phyloP scores from a whole-genome alignment of 2,888 invertebrate genomes.

The Polydrusus cervinus region DNA sequence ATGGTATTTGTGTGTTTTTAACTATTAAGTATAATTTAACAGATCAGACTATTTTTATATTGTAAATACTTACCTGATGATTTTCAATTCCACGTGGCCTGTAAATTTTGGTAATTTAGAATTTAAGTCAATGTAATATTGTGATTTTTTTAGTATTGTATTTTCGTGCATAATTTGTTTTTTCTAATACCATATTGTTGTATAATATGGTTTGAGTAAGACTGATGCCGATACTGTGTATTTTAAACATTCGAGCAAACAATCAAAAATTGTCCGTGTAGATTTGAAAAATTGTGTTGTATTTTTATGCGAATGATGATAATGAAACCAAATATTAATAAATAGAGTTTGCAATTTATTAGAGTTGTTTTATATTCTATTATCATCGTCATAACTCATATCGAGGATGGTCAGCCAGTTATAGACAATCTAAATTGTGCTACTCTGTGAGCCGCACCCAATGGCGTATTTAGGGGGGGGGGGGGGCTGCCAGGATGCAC shows the following conservation, averaged over 20 bases:
- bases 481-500: no score
- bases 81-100: conserved; percentile 33
- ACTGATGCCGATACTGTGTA: conserved; percentile 34
- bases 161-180: conserved; percentile 30
- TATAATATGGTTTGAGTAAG: conserved; percentile 28
- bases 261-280: conserved; percentile 35
- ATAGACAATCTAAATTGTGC: no score
- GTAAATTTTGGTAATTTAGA: conserved; percentile 12
- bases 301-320: conserved; percentile 26
- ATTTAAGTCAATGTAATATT: conserved; percentile 33
- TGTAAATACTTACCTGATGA: conserved; percentile 15
- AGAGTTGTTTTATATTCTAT: conserved; percentile 3
- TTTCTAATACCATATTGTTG: conserved; percentile 25
- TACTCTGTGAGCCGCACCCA: no score
- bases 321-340: conserved; percentile 20
- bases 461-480: no score
- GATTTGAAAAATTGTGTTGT: conserved; percentile 21
- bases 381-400: no score
- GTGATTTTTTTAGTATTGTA: conserved; percentile 36
- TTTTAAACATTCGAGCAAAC: conserved; percentile 25
- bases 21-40: conserved; percentile 10
- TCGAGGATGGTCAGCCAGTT: no score
- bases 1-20: conserved; percentile 26
- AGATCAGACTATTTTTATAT: conserved; percentile 8
- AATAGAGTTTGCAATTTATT: conserved; percentile 11